Conservation (phyloP, 2,888 invertebrate species). For the Drosophila fungiperda region DNA sequence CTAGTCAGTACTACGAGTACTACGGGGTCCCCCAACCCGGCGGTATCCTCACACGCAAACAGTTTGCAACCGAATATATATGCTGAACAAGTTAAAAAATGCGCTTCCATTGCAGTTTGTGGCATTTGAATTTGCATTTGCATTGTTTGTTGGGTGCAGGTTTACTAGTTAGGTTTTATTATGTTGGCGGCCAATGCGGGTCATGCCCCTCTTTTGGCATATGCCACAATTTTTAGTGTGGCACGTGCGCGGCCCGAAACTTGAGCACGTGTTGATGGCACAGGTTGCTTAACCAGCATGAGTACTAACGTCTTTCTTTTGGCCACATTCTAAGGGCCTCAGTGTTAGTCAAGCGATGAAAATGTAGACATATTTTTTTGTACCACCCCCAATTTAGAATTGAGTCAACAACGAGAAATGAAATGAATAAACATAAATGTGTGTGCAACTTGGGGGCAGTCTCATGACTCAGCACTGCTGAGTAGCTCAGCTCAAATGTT, state of each 20-base stretch:
- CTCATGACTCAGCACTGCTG: slow-evolving; percentile 63
- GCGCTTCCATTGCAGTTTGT: slow-evolving; percentile 72
- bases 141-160: slow-evolving; percentile 12
- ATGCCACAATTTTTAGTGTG: slow-evolving; percentile 44
- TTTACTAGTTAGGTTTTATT: slow-evolving; percentile 20
- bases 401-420: slow-evolving; percentile 30
- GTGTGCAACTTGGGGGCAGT: slow-evolving; percentile 43
- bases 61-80: slow-evolving; percentile 69
- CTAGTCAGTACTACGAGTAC: slow-evolving; percentile 7
- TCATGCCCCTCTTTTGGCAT: slow-evolving; percentile 58
- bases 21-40: slow-evolving; percentile 6
- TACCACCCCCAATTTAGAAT: slow-evolving; percentile 36
- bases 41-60: slow-evolving; percentile 41
- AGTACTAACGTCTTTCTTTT: slow-evolving; percentile 11
- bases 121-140: slow-evolving; percentile 33
- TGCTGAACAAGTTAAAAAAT: slow-evolving; percentile 75
- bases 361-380: slow-evolving; percentile 30
- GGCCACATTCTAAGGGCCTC: slow-evolving; percentile 46
- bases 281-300: slow-evolving; percentile 48
- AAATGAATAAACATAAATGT: slow-evolving; percentile 2
- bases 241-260: slow-evolving; percentile 59
- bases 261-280: slow-evolving; percentile 50
- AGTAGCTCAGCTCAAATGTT: slow-evolving; percentile 35
- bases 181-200: slow-evolving; percentile 58
- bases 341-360: slow-evolving; percentile 42